These are phyloP conservation scores for Meteorus colon DNA, from an alignment of 2,888 invertebrate species.

Conservation along the genomic window DNA sequence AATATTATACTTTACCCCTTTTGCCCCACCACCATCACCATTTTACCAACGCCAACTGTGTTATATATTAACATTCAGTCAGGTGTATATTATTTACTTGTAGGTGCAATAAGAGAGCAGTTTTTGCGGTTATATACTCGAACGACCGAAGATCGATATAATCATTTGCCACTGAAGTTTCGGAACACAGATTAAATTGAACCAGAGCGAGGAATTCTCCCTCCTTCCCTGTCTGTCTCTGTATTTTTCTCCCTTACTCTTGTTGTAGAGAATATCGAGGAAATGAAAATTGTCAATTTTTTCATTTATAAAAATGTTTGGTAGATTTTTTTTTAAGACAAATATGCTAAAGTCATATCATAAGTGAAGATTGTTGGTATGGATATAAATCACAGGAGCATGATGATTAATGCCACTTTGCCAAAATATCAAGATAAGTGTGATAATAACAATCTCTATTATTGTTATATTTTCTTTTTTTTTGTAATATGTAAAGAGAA, in stretches of 20 bases:
- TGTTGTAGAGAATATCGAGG: too few species aligned
- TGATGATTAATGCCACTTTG: background rate
- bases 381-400: too few species aligned
- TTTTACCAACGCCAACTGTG: conserved; percentile 13
- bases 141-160: conserved; percentile 31
- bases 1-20: conserved; percentile 1
- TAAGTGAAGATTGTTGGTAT: too few species aligned
- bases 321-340: too few species aligned
- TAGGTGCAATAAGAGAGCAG: conserved; percentile 48
- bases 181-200: conserved; percentile 66
- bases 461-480: background rate
- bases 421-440: background rate
- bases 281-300: too few species aligned
- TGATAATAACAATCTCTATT: background rate
- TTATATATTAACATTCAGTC: conserved; percentile 58
- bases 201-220: conserved; percentile 54
- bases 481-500: conserved; percentile 60
- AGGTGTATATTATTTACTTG: conserved; percentile 68
- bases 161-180: conserved; percentile 43
- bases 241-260: too few species aligned
- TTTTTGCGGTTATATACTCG: conserved; percentile 59
- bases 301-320: too few species aligned
- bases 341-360: too few species aligned
- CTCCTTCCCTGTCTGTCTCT: too few species aligned
- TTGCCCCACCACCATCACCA: background rate